Evolutionary conservation across 1,140 invertebrate species (phyloP), one percentile per base, ranked within the genome.

Genomic region (Aphis gossypii): DNA sequence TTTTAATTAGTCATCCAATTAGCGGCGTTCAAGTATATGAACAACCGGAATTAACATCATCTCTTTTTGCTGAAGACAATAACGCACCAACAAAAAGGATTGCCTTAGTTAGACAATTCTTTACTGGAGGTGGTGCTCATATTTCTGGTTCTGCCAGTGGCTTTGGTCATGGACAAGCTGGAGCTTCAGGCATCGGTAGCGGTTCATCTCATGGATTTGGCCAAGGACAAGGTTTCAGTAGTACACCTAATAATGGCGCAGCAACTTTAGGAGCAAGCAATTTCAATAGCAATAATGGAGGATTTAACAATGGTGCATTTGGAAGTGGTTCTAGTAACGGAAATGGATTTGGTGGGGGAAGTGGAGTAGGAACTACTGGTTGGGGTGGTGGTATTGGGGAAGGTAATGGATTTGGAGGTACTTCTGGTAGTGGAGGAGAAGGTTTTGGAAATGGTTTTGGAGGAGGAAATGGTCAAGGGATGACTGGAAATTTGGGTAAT

Each of bases 141-240:
- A 21, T 54, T 89, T 82, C 92, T 38, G 83, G 68, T 41, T 51
- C 51, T 4, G 30, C 83, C 20, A 68, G 38, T 46, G 51, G 93
- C n/a, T 51, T 89, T 54, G 60, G 87, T 46, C 46, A 68, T n/a
- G 30, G 38, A 30, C 51, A 54, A 41, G 51, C 7, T 54, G n/a
- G 25, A 88, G n/a, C 14, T 68, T 18, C 93, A 35, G 51, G 83
- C n/a, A 44, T n/a, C 11, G 44, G 35, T 35, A 38, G 88, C 44
- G 93, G 87, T 82, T 48, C 51, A 48, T 46, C 60, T 38, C 56
- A 87, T 46, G 88, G 88, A 90, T 83, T 83, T 56, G 68, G 86
- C 11, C 84, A 88, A 25, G 93, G 84, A n/a, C 87, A 88, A n/a
- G 54, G 93, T 46, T 89, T 48, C 11, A 82, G 14, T 35, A 48